Base-by-base conservation (phyloP, 2,797 vertebrate species). In the Holocentrus rufus region DNA sequence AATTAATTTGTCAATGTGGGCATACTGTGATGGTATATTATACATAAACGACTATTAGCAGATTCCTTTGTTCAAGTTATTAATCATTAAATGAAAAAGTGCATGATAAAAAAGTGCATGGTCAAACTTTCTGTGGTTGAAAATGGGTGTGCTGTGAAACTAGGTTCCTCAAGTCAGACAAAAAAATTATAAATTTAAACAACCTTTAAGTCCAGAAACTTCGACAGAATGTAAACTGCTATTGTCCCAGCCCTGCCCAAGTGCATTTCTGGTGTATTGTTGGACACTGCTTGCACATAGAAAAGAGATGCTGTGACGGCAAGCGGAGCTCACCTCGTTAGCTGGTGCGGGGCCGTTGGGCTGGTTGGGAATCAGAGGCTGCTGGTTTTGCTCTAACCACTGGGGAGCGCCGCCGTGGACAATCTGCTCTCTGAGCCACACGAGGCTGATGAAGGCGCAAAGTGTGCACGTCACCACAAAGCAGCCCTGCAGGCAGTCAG, bases 381-480 rank as follows among this genome's bases (percentile, higher is more conserved):
- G 94, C 11, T 93, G 93, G 56, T 95, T 95, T 25, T 95, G 95
- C 77, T 97, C 95, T 82, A 97, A 56, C 96, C 96, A 97, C 58
- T 95, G 93, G 0, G 96, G 96, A 17, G 96, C 96, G 75, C 95
- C 95, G 17, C 95, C 96, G 0, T 97, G 96, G 65, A 97, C 94
- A 0, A 96, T 97, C 90, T 97, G 96, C 76, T 97, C 96, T 71
- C 96, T 93, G 73, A 96, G 86, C 96, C 96, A 97, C 50, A 97
- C 96, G 64, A 97, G 93, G 83, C 96, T 96, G 87, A 96, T 96
- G 88, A 97, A 97, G 0, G 96, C 96, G 65, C 96, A 97, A 11
- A 97, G 92, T 0, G 96, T 97, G 87, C 96, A 97, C 0, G 95
- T 96, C 46, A 97, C 96, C 89, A 97, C 96, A 70, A 97, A 96